Conservation (phyloP, 2,113 vertebrate genomes). For the Epinephelus moara region DNA sequence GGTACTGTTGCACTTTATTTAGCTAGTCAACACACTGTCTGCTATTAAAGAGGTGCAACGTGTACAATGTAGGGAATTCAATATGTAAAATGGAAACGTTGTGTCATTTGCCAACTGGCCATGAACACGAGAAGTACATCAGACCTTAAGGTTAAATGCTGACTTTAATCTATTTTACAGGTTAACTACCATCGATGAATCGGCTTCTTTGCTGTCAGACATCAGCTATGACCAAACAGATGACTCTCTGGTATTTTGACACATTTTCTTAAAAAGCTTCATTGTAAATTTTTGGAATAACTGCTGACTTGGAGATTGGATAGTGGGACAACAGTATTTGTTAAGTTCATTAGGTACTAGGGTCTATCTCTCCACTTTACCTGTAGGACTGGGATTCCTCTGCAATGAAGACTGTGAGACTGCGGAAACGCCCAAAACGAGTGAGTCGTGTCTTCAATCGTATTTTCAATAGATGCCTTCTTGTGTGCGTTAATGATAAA, state of each 20-base stretch:
- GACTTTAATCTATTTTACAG: constrained; percentile 72
- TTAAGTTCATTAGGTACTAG: background rate
- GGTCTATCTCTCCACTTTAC: background rate
- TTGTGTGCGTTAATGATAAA: background rate
- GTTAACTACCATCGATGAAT: constrained; percentile 94
- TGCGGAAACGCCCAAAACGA: constrained; percentile 92
- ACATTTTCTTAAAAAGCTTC: background rate
- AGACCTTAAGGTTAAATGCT: background rate
- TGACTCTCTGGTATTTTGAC: constrained; percentile 90
- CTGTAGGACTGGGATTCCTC: constrained; percentile 94
- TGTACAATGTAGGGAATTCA: background rate
- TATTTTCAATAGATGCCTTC: background rate
- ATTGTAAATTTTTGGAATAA: background rate
- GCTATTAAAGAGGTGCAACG: background rate
- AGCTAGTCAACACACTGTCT: background rate
- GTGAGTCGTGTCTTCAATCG: constrained; percentile 75
- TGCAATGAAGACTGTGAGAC: constrained; percentile 86
- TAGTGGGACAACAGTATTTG: background rate
- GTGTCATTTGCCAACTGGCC: background rate
- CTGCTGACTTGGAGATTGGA: background rate
- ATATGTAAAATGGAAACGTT: background rate
- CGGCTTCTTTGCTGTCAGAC: constrained; percentile 94
- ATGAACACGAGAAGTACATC: background rate
- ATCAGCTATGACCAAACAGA: constrained; percentile 98
- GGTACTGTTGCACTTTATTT: background rate